Evolutionary conservation across 2,888 invertebrate species (phyloP).

Genomic region (Dicyrtoma fusca): DNA sequence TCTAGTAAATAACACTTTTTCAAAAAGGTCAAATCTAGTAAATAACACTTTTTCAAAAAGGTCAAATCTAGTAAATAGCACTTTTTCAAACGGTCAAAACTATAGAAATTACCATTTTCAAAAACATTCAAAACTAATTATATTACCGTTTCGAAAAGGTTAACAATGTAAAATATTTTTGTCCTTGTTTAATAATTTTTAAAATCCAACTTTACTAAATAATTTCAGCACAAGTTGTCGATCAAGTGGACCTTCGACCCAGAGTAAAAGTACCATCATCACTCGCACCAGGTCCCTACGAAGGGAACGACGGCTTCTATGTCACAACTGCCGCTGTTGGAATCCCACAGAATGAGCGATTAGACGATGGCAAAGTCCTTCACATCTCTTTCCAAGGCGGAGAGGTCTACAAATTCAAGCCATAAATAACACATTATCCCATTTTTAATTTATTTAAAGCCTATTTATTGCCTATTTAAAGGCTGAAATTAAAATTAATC

Average conservation of each 20-base stretch:
- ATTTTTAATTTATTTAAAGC: no score
- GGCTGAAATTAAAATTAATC: no score
- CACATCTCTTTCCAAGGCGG: conserved; percentile 36
- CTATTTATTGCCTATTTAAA: no score
- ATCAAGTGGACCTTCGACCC: conserved; percentile 22
- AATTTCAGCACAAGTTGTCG: conserved; percentile 36
- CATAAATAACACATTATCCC: neutral
- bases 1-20: no score
- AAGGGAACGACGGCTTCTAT: conserved; percentile 37
- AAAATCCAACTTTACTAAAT: neutral
- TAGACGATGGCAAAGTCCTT: conserved; percentile 40
- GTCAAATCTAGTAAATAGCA: no score
- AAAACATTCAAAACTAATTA: no score
- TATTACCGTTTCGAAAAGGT: neutral
- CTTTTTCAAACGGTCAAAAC: no score
- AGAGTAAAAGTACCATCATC: conserved; percentile 35
- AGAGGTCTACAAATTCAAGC: conserved; percentile 22
- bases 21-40: no score
- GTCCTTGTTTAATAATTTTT: neutral
- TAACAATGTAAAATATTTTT: neutral
- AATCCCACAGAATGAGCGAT: conserved; percentile 15
- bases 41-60: no score
- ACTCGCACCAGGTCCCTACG: conserved; percentile 33
- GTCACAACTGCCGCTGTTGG: conserved; percentile 38
- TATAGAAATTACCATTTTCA: no score